Evolutionary conservation across 2,797 vertebrate species (phyloP).

Genomic region (Megaceryle alcyon): DNA sequence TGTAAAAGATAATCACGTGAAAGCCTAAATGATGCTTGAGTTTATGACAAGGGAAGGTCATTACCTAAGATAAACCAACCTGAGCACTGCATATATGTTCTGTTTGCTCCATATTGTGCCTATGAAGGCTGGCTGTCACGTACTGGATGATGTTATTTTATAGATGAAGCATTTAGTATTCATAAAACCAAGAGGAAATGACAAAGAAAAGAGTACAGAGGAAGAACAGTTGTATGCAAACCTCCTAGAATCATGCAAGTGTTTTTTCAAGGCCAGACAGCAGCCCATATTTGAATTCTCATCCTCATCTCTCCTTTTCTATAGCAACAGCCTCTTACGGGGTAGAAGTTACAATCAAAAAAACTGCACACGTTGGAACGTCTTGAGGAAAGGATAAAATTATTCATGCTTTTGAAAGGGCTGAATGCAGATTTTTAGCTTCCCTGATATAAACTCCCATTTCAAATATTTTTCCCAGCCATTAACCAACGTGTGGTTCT

Average conservation of each 20-base stretch:
- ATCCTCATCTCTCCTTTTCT: neutral
- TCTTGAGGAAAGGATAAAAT: neutral
- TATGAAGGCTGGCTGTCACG: neutral
- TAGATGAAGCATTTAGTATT: neutral
- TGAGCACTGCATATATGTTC: neutral
- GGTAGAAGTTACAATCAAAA: neutral
- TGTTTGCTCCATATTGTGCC: neutral
- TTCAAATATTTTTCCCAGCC: neutral
- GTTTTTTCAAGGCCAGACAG: neutral
- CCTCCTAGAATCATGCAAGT: rapidly evolving
- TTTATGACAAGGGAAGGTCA: neutral
- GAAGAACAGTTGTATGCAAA: neutral
- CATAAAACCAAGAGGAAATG: neutral
- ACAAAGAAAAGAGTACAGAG: neutral
- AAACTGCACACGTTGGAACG: neutral
- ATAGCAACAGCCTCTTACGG: neutral
- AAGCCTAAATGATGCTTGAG: neutral
- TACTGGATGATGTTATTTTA: neutral
- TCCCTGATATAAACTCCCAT: neutral
- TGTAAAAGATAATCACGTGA: rapidly evolving
- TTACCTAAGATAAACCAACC: neutral
- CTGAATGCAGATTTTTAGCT: neutral
- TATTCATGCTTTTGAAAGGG: neutral
- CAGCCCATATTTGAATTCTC: neutral
- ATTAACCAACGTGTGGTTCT: neutral